These are phyloP conservation scores for Trissolcus basalis DNA, from an alignment of 1,140 invertebrate genomes.

Conservation along the genomic window DNA sequence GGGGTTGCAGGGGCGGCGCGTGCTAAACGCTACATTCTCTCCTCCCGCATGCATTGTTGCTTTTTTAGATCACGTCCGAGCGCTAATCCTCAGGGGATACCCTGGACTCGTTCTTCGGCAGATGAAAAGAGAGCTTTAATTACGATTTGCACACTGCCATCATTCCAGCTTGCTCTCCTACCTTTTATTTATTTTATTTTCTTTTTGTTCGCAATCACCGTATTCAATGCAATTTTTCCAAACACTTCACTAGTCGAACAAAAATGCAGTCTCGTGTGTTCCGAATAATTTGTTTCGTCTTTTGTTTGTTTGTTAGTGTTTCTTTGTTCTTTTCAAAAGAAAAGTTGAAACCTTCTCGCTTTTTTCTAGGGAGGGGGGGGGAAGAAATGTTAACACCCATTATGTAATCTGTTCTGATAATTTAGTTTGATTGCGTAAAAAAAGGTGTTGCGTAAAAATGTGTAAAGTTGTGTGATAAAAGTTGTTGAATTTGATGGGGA, in stretches of 20 bases:
- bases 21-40: conserved; percentile 32
- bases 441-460: background rate
- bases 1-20: conserved; percentile 28
- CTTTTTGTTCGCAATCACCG: too few species aligned
- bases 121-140: conserved; percentile 45
- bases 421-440: too few species aligned
- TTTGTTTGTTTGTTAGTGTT: too few species aligned
- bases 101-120: conserved; percentile 26
- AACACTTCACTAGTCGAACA: too few species aligned
- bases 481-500: background rate
- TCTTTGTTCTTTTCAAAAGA: too few species aligned
- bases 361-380: too few species aligned
- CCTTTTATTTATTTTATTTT: conserved; percentile 8
- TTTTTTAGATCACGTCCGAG: conserved; percentile 43
- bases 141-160: conserved; percentile 42
- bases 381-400: too few species aligned
- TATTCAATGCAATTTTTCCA: too few species aligned
- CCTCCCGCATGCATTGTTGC: conserved; percentile 30
- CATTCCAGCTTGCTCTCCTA: conserved; percentile 32
- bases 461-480: background rate
- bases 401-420: too few species aligned
- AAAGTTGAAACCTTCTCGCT: too few species aligned
- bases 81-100: conserved; percentile 42
- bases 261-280: too few species aligned
- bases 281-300: too few species aligned